Conservation (phyloP, 1,140 invertebrate species). For the Cherax quadricarinatus region DNA sequence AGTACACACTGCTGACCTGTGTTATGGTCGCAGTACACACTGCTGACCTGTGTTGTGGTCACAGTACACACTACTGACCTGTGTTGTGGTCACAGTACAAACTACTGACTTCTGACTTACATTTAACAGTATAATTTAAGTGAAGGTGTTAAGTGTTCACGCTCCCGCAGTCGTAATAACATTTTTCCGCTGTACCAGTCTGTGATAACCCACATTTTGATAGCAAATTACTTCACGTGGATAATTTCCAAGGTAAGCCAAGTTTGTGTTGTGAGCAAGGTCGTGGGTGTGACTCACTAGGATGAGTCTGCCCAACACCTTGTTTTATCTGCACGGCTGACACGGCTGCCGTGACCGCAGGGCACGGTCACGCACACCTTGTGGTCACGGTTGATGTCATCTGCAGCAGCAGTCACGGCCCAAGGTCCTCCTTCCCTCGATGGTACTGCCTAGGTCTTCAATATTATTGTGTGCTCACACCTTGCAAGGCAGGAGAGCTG, state of each 20-base stretch:
- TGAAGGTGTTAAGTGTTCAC: not conserved
- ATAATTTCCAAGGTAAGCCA: conserved; percentile 10
- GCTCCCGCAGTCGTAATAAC: not conserved
- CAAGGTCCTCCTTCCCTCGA: not conserved
- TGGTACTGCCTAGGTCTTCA: too few species aligned
- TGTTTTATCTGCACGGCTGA: not conserved
- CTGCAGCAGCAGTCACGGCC: not conserved
- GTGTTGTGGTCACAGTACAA: too few species aligned
- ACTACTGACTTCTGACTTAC: too few species aligned
- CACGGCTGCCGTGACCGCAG: not conserved
- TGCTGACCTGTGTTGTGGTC: too few species aligned
- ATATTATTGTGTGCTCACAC: too few species aligned
- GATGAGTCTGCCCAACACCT: not conserved
- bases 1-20: too few species aligned
- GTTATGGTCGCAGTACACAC: too few species aligned
- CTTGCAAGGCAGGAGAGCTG: too few species aligned
- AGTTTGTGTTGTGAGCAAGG: not conserved
- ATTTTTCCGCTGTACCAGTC: not conserved
- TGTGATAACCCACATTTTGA: conserved; percentile 4
- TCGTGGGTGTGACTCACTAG: not conserved
- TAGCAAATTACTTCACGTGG: not conserved
- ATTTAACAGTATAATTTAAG: too few species aligned
- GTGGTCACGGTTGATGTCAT: not conserved
- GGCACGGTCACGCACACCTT: not conserved
- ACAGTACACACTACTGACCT: too few species aligned